Evolutionary conservation across 2,797 vertebrate species (phyloP).

Genomic region (Hemibagrus guttatus): DNA sequence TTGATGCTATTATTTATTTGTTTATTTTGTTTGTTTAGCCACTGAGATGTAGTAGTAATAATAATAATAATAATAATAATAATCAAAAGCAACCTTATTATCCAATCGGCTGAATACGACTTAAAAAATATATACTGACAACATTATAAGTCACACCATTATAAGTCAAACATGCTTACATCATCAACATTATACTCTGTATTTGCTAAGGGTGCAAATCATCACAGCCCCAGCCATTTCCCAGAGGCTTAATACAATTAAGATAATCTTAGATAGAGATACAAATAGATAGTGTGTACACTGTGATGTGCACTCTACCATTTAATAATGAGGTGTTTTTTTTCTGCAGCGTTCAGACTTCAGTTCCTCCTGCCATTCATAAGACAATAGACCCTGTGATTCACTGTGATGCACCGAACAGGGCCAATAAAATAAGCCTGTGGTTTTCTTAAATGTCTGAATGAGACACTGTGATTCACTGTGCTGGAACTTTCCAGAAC

Average conservation of each 20-base stretch:
- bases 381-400: slow-evolving; percentile 14
- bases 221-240: background rate
- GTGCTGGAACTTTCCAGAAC: slow-evolving; percentile 11
- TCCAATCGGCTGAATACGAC: too few relatives aligned
- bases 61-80: background rate
- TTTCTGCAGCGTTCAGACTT: background rate
- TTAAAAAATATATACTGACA: too few relatives aligned
- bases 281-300: background rate
- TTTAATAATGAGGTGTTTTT: background rate
- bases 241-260: background rate
- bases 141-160: background rate
- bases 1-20: background rate
- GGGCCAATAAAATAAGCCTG: slow-evolving; percentile 9
- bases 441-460: slow-evolving; percentile 12
- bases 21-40: background rate
- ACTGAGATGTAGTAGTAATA: background rate
- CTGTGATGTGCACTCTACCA: background rate
- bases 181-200: background rate
- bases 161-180: background rate
- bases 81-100: background rate
- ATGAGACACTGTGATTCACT: slow-evolving; percentile 15
- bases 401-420: background rate
- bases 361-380: slow-evolving; percentile 14
- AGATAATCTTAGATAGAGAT: background rate
- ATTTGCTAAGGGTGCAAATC: background rate